Base-by-base conservation (phyloP, 2,888 invertebrate species). In the Orchesella flavescens region DNA sequence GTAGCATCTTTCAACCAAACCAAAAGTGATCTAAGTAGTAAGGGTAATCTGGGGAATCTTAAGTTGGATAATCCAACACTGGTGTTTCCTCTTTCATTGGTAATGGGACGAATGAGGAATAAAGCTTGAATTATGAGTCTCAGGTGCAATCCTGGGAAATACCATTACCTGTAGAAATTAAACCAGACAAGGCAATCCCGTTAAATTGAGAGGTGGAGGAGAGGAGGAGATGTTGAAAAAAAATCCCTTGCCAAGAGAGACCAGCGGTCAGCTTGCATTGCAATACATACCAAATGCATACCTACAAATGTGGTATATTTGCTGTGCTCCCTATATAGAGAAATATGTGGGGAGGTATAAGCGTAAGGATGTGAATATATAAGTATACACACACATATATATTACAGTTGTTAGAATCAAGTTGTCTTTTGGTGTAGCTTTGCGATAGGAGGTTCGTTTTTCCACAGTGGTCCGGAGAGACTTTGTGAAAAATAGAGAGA, bases 121-220 rank as follows among this genome's bases (percentile, higher is more conserved):
- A 83, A 83, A 83, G 83, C 83, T 84, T 84, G 84, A 86, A 77
- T 87, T 85, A 87, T 85, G 85, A 87, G 86, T 87, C 86, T 87
- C 86, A 85, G 84, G 86, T 87, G 86, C 85, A 84, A 85, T 87
- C 78, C 73, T 57, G 74, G 78, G 84, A 87, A 85, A 85, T 84
- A 83, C 84, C 80, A 87, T 87, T 87, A 87, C 85, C 86, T 87
- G 84, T 80, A 84, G 85, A 87, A 87, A 87, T 87, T 87, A 87
- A 84, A 86, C 80, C 83, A 83, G 84, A 84, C 84, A 86, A 78
- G 83, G 86, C 86, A 86, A 86, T 86, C 83, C 84, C 73, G 78
- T 75, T 66, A 84, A 82, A 86, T 84, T 84, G 84, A 84, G 78
- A 84, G 72, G 79, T 76, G 75, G 82, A 61, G 57, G 19, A 53